Conservation (phyloP, 2,888 invertebrate species). For the Eledone cirrhosa region DNA sequence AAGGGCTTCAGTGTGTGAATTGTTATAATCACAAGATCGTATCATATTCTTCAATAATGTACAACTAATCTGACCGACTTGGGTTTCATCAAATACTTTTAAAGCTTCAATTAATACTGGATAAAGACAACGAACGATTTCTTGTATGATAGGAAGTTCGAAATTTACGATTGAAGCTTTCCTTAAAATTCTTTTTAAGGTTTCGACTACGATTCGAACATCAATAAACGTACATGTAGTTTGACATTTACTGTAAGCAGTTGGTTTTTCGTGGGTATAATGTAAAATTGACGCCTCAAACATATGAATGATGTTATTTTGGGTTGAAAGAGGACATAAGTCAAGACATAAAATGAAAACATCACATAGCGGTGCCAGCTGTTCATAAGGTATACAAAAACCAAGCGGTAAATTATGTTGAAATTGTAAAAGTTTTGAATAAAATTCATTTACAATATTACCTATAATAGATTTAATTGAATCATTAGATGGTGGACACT, state of each 20-base stretch:
- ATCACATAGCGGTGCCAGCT: neutral
- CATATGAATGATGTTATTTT: neutral
- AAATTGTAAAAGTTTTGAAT: neutral
- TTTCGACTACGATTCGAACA: neutral
- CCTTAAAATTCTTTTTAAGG: neutral
- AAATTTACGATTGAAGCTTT: neutral
- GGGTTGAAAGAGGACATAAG: neutral
- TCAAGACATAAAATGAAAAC: neutral
- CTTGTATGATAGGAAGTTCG: neutral
- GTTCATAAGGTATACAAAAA: neutral
- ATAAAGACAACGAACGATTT: neutral
- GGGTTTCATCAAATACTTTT: neutral
- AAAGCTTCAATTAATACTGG: neutral
- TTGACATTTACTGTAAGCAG: neutral
- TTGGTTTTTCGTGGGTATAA: conserved; percentile 2
- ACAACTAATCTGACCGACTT: neutral
- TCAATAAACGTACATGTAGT: neutral
- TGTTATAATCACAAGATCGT: neutral
- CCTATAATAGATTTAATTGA: neutral
- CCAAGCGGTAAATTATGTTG: neutral
- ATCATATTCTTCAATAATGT: conserved; percentile 1
- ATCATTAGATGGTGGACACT: neutral
- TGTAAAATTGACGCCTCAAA: neutral
- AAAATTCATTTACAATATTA: conserved; percentile 5
- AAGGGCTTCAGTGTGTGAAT: neutral